Evolutionary conservation across 2,797 vertebrate species (phyloP).

Genomic region (Acanthis flammea): DNA sequence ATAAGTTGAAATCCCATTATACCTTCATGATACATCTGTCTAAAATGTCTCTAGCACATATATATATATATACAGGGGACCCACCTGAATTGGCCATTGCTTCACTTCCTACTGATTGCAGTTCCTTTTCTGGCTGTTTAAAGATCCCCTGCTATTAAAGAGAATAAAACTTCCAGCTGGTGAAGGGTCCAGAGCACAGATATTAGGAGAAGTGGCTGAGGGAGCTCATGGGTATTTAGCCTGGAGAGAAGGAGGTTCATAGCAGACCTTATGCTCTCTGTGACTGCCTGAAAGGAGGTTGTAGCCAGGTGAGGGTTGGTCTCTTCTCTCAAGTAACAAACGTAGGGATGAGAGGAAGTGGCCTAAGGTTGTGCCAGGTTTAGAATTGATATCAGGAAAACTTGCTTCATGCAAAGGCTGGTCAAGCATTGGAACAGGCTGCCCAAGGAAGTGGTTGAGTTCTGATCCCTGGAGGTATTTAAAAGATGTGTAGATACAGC

Average conservation of each 20-base stretch:
- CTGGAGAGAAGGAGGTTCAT: not conserved
- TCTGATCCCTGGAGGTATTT: not conserved
- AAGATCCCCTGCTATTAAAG: not conserved
- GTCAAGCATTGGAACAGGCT: not conserved
- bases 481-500: not conserved
- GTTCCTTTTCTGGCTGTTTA: not conserved
- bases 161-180: not conserved
- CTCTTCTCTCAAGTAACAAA: not conserved
- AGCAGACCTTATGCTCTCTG: rapidly evolving
- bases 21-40: not conserved
- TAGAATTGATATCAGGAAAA: not conserved
- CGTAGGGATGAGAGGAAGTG: not conserved
- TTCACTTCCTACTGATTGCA: not conserved
- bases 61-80: not conserved
- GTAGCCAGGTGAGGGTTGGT: no score
- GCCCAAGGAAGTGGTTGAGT: not conserved
- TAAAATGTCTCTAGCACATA: not conserved
- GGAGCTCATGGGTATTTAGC: not conserved
- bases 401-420: not conserved
- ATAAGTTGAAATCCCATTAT: not conserved
- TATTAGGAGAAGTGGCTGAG: not conserved
- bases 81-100: not conserved
- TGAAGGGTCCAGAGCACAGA: not conserved
- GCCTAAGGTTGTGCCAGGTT: not conserved
- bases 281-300: not conserved